Base-by-base conservation (phyloP, 2,113 vertebrate species). In the Protobothrops flavoviridis region DNA sequence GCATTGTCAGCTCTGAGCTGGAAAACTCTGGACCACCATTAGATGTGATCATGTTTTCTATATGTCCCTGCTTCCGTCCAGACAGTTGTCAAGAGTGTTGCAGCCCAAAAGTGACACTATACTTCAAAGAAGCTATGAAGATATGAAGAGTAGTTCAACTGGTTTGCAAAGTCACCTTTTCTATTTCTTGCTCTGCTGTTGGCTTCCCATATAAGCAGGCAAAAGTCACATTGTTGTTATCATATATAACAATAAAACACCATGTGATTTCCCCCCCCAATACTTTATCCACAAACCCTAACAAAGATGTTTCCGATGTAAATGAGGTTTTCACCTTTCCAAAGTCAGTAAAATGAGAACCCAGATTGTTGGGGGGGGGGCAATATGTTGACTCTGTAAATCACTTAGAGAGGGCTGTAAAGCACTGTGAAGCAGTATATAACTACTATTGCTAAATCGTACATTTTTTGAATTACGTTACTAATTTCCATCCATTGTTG, bases 111-210 rank as follows among this genome's bases (percentile, higher is more conserved):
- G 1, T n/a, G 64, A 33, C 15, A n/a, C 13, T 5, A 95, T 95
- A 94, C 94, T 5, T 0, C 85, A 94, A 87, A 85, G 92, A n/a
- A 94, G 56, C 53, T 94, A 93, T 91, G 93, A 95, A 93, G 74
- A 48, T 48, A 48, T 48, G 45, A 50, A 50, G 9, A 96, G 33
- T 53, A 94, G 55, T 94, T 94, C 93, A 92, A 90, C 0, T 10
- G 43, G 59, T 93, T 96, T 57, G 11, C n/a, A 85, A 95, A 95
- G 95, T 56, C 55, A 86, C 89, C 39, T 93, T 89, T 95, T 96
- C 93, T 88, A 94, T 29, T 94, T 89, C 91, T 95, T 93, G 93
- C 74, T 56, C n/a, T 92, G 39, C 93, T 96, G 39, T 48, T 89
- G 29, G 56, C 90, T 96, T 94, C 85, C 91, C 81, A 0, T 74